Evolutionary conservation across 2,113 vertebrate genomes (phyloP).

Genomic region (Blennius ocellaris): DNA sequence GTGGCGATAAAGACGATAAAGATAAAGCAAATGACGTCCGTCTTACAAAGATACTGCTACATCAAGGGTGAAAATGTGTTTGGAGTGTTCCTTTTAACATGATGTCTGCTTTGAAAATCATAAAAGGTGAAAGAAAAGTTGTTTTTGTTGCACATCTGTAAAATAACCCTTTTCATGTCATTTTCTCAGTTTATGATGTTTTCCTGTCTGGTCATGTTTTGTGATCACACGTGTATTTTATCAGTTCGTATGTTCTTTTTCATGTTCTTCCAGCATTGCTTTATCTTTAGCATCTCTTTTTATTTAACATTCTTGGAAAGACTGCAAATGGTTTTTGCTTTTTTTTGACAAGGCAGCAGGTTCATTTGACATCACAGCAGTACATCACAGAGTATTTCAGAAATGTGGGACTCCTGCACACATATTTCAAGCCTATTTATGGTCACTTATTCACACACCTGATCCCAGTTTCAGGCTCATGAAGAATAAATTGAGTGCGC

Average conservation of each 20-base stretch:
- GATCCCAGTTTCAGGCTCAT: slow-evolving; percentile 13
- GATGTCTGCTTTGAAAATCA: not conserved
- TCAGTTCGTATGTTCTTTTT: not conserved
- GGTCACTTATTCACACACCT: slow-evolving; percentile 39
- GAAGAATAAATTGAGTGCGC: not conserved
- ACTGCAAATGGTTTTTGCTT: not conserved
- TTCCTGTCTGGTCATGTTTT: not conserved
- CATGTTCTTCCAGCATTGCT: not conserved
- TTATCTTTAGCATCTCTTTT: not conserved
- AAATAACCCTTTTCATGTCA: not conserved
- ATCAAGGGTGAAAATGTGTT: not conserved
- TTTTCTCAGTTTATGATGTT: not conserved
- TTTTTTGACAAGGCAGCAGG: slow-evolving; percentile 5
- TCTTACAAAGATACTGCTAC: not conserved
- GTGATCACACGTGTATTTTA: not conserved
- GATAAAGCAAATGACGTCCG: slow-evolving; percentile 1
- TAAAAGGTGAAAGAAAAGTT: not conserved
- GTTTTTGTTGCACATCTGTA: not conserved
- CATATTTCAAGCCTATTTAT: slow-evolving; percentile 41
- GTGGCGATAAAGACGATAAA: slow-evolving; percentile 7
- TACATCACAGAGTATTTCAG: slow-evolving; percentile 44
- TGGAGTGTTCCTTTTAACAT: slow-evolving; percentile 3
- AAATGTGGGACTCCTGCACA: slow-evolving; percentile 31
- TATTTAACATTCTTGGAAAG: not conserved
- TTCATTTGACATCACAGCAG: slow-evolving; percentile 42